phyloP scores from a whole-genome alignment of 2,113 vertebrate genomes.

The Amblyopsis rosae region DNA sequence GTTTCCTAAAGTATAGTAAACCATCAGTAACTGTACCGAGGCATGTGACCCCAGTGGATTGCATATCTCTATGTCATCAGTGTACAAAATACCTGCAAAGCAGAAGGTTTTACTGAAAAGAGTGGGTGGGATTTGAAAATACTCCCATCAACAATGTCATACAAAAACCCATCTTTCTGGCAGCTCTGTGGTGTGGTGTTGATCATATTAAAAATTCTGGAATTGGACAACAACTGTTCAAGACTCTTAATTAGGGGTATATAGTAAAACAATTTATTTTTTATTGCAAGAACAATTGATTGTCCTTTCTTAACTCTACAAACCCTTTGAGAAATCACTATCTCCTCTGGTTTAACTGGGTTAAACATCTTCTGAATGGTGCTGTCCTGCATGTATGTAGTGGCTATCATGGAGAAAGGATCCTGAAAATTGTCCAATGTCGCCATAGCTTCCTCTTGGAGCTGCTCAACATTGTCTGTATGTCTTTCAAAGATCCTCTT shows the following conservation, averaged over 20 bases:
- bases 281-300: conserved; percentile 21
- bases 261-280: conserved; percentile 30
- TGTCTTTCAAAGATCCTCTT: conserved; percentile 16
- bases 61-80: conserved; percentile 33
- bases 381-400: conserved; percentile 16
- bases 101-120: conserved; percentile 24
- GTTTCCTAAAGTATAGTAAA: conserved; percentile 36
- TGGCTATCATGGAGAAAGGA: conserved; percentile 23
- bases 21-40: conserved; percentile 22
- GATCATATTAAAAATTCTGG: conserved; percentile 28
- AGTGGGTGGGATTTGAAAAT: conserved; percentile 24
- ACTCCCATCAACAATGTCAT: conserved; percentile 24
- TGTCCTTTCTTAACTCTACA: conserved; percentile 18
- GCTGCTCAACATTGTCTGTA: neutral
- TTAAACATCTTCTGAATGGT: conserved; percentile 25
- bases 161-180: conserved; percentile 31
- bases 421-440: conserved; percentile 15
- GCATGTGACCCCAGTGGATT: conserved; percentile 24
- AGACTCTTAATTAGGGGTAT: conserved; percentile 32
- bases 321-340: conserved; percentile 19
- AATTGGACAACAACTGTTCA: conserved; percentile 21
- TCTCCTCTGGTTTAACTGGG: conserved; percentile 29
- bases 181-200: conserved; percentile 24
- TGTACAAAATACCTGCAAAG: conserved; percentile 37
- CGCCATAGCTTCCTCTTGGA: conserved; percentile 27